Evolutionary conservation across 2,797 vertebrate species (phyloP), one percentile per base, ranked within the genome.

Genomic region (Remorina albescens): DNA sequence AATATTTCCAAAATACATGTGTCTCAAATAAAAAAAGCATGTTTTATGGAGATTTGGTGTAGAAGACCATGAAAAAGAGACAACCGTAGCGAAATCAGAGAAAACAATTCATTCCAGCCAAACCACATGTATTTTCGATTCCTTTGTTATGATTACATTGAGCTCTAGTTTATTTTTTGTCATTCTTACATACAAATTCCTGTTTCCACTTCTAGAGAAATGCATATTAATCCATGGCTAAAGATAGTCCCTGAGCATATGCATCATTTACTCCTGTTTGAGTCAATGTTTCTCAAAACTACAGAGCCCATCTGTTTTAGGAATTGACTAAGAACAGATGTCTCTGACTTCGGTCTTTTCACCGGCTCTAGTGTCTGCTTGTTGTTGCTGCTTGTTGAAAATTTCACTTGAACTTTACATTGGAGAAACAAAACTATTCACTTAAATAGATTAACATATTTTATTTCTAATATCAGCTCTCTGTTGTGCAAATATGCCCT

Each of bases 1-100:
- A 39, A 23, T 16, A 28, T 39, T 32, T 36, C 44, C 2, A 26
- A 59, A 83, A 71, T 32, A 59, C 18, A 60, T 11, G 18, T 56
- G 53, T 13, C 6, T 12, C 9, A 30, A 18, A 23, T n/a, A n/a
- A 53, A 50, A 56, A 64, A 0, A 61, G 6, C 13, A 46, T 21
- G 41, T 21, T 18, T 32, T 1, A 30, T 13, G 6, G 46, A 6
- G 47, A 26, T 15, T 8, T 49, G 21, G 21, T 15, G 11, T 25
- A 15, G 26, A 50, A 50, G 25, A 23, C 11, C 0, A 15, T 13
- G 9, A 44, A 19, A 19, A 26, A n/a, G 23, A 23, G 23, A 8
- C 5, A 6, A 6, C 47, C 15, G 13, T 8, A 50, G 12, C 21
- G 23, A 23, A 6, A 28, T 30, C 25, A 53, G 1, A 26, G 11